These are phyloP conservation scores for Etheostoma perlongum DNA, from an alignment of 2,797 vertebrate genomes.

Conservation along the genomic window DNA sequence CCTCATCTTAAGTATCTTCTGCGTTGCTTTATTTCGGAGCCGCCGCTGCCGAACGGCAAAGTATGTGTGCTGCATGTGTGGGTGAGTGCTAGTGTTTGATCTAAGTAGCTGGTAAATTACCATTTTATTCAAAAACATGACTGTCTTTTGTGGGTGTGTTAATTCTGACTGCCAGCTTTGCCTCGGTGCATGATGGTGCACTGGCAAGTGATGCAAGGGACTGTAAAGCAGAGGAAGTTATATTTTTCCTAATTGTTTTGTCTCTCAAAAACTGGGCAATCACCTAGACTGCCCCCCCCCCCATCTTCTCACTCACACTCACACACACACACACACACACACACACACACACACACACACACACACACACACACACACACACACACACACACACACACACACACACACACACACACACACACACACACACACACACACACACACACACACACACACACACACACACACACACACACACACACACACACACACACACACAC, in stretches of 20 bases:
- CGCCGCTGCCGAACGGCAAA: conserved; percentile 54
- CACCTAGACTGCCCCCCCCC: conserved; percentile 6
- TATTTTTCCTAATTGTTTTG: conserved; percentile 28
- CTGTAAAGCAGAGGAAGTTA: conserved; percentile 42
- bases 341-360: no score
- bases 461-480: no score
- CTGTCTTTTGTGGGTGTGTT: conserved; percentile 45
- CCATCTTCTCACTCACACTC: no score
- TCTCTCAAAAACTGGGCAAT: conserved; percentile 25
- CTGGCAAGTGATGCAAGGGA: conserved; percentile 33
- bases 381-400: no score
- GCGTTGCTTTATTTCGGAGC: conserved; percentile 47
- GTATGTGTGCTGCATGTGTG: conserved; percentile 51
- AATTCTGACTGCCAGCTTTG: conserved; percentile 47
- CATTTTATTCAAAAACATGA: conserved; percentile 52
- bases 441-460: no score
- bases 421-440: no score
- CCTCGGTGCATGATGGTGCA: conserved; percentile 24
- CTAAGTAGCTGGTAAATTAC: conserved; percentile 54
- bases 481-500: no score
- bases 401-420: no score
- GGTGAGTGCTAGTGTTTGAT: conserved; percentile 64
- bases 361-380: no score
- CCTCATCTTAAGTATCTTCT: conserved; percentile 48
- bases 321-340: no score